Base-by-base conservation (phyloP, 1,140 invertebrate species). In the Heliconius himera region DNA sequence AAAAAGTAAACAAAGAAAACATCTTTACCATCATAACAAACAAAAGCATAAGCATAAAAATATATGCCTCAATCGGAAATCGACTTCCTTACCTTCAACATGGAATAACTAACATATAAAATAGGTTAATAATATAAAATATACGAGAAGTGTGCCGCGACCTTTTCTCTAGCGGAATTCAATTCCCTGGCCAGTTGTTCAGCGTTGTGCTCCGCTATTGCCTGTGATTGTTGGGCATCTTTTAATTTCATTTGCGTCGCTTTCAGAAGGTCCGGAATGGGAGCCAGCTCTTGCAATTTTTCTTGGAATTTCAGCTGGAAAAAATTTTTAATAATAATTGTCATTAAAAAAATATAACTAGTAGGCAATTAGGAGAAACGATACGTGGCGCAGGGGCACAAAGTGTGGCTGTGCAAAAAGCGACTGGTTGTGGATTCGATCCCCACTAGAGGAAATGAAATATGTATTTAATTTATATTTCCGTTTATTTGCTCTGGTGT, bases 251-350 rank as follows among this genome's bases (percentile, higher is more conserved):
- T 85, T 89, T 97, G 97, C 1, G 97, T 97, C 70, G 96, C 95
- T 86, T 97, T 97, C 60, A 97, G 87, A 13, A 97, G 95, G 83
- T 97, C 96, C 1, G 97, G 97, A 16, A 97, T 95, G 0, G 97
- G 97, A 0, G 96, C 95, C 33, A 97, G 87, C 90, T 97, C 97
- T 80, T 96, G 95, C 9, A 97, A 90, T 89, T 97, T 97, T 83
- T 97, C 97, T 95, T 97, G 96, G 87, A 97, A 97, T 81, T 96
- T 93, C 8, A 93, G 66, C 93, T 94, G 33, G 0, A 36, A 8
- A 6, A 36, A 8, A 36, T 0, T 36, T 6, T 6, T 36, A n/a
- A n/a, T n/a, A n/a, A n/a, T 36, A 8, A 36, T 36, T 36, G 6
- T 36, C 33, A 36, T 36, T n/a, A 36, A 71, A 70, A 26, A 76